Base-by-base conservation (phyloP, 2,113 vertebrate genomes). In the Fukomys damarensis region DNA sequence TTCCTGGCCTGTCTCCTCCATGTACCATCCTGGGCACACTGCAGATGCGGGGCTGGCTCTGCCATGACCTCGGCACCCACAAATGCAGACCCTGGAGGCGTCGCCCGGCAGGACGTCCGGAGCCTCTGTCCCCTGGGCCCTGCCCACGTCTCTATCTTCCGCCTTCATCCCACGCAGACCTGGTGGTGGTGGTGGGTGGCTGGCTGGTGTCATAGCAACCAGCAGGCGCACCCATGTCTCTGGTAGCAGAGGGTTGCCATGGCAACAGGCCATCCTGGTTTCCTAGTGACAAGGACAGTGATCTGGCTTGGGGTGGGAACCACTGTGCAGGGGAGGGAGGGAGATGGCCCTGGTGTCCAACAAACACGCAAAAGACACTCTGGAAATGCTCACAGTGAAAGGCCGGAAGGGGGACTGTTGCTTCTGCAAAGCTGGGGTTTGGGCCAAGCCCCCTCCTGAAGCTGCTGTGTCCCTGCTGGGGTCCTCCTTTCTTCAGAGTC, bases 201-300 rank as follows among this genome's bases (percentile, higher is more conserved):
- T 86, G 81, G 46, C 86, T 79, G 93, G 72, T 0, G 59, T 65
- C 74, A 84, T 91, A 80, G 94, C 56, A 96, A 93, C 66, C 84
- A 20, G 82, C 46, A 91, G 94, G 43, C 89, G 49, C 43, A 41
- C 56, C 86, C 86, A 10, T 65, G 86, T 82, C 38, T 86, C 89
- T 16, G 19, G 77, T 41, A 90, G 66, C 77, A 58, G 56, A 63
- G 41, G 13, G 87, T 97, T 96, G 68, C 84, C 59, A 85, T 11
- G 20, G 80, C 61, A 97, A 93, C 96, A 0, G 5, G 32, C 30
- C 3, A 43, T 74, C 79, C 74, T 79, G 32, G 86, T 95, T 96
- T 74, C 65, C 19, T 93, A 83, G 94, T 0, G 11, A 97, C 68
- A 61, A 63, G 52, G 35, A 77, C 68, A 7, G 24, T 24, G n/a